Conservation (phyloP, 2,888 invertebrate genomes). For the Ptychoptera albimana region DNA sequence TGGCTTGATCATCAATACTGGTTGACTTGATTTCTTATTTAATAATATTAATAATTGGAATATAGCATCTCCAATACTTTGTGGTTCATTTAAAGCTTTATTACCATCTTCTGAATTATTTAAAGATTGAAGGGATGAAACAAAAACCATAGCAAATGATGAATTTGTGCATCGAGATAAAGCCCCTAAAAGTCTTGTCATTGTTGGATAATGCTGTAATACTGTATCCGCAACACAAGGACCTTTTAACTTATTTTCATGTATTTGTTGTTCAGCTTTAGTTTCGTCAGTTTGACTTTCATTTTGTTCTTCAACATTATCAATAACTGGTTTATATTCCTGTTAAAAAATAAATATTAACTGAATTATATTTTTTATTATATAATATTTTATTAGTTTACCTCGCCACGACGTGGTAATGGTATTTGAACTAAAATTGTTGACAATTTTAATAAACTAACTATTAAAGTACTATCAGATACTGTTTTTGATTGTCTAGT, state of each 20-base stretch:
- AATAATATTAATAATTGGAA: conserved; percentile 67
- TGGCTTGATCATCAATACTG: conserved; percentile 59
- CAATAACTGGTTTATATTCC: background rate
- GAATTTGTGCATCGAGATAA: conserved; percentile 60
- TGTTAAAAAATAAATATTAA: background rate
- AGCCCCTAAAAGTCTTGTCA: conserved; percentile 67
- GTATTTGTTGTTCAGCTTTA: conserved; percentile 51
- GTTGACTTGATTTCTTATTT: conserved; percentile 58
- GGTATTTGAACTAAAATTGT: conserved; percentile 45
- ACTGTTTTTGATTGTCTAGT: conserved; percentile 46
- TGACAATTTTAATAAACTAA: conserved; percentile 53
- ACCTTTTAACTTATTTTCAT: conserved; percentile 33
- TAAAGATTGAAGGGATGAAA: conserved; percentile 30
- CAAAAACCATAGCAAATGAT: conserved; percentile 49
- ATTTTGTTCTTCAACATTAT: conserved; percentile 15
- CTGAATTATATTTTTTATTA: background rate
- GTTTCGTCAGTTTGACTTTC: conserved; percentile 68
- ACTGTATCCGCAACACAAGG: conserved; percentile 66
- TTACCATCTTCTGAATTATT: conserved; percentile 19
- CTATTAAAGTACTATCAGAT: conserved; percentile 53
- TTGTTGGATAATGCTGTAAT: conserved; percentile 58
- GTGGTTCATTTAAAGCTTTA: conserved; percentile 38
- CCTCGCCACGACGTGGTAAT: conserved; percentile 33
- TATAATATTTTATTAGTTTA: conserved; percentile 13
- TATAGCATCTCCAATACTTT: conserved; percentile 73